These are phyloP conservation scores for Metaphire vulgaris DNA, from an alignment of 1,140 invertebrate genomes.

Conservation along the genomic window DNA sequence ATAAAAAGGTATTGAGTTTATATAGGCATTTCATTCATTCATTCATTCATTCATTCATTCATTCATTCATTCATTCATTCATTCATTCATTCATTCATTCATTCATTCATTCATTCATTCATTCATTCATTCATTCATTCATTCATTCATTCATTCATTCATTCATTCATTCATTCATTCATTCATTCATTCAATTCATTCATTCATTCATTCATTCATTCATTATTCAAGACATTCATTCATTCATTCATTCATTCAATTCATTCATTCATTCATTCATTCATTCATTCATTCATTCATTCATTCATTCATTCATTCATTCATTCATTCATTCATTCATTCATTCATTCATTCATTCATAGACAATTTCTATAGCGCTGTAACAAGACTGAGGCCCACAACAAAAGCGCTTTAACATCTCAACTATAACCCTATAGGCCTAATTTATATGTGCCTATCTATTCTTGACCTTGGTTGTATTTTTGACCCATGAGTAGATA, in stretches of 20 bases:
- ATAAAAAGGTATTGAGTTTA: no score
- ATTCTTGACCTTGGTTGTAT: no score
- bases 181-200: background rate
- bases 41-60: no score
- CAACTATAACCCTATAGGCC: no score
- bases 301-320: slow-evolving; percentile 13
- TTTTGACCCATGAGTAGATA: no score
- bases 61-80: no score
- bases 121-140: background rate
- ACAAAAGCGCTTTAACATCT: no score
- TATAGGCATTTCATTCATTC: no score
- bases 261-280: background rate
- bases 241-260: background rate
- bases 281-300: slow-evolving; percentile 16
- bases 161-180: background rate
- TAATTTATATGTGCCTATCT: no score
- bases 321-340: background rate
- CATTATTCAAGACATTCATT: background rate
- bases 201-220: slow-evolving; percentile 3
- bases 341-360: background rate
- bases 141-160: slow-evolving; percentile 1
- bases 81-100: background rate
- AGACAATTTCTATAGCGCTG: no score
- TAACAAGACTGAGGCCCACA: no score
- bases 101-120: background rate